phyloP scores from a whole-genome alignment of 2,113 vertebrate species.

The Pterocles orientalis region DNA sequence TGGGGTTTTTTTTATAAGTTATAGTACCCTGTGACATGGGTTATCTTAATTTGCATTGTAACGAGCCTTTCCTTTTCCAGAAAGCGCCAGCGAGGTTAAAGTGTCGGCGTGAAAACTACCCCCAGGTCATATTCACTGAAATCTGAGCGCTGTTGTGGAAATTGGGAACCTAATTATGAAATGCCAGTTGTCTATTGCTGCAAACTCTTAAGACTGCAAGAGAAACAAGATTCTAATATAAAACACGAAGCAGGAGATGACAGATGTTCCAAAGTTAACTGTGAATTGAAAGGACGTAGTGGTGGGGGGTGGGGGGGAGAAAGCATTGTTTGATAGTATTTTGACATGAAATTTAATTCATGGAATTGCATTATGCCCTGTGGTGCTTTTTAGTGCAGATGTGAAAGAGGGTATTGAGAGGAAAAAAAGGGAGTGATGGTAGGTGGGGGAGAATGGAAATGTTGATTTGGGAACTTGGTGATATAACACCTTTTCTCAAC shows the following conservation, averaged over 20 bases:
- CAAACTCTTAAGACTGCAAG: background rate
- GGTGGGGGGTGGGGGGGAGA: too few species aligned
- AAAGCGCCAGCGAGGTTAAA: background rate
- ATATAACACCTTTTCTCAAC: background rate
- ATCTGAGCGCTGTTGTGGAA: background rate
- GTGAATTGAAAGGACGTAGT: background rate
- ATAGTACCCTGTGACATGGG: background rate
- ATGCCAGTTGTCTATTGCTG: background rate
- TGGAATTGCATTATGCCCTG: background rate
- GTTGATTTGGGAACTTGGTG: background rate
- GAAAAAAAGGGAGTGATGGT: background rate
- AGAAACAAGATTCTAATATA: background rate
- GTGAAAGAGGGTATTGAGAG: background rate
- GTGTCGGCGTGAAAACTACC: background rate
- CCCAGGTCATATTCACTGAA: background rate
- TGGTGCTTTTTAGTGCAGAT: background rate
- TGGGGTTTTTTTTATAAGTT: background rate
- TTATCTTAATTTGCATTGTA: constrained; percentile 13
- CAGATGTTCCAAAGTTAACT: background rate
- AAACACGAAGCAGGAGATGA: background rate
- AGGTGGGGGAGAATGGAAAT: background rate
- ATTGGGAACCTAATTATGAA: constrained; percentile 13
- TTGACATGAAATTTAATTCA: background rate
- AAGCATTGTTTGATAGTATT: background rate
- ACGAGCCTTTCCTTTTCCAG: background rate